Percentiles rank a stretch among this genome's conserved stretches.
Evolutionary conservation across 1,140 invertebrate genomes (phyloP).

Genomic region (Heliconius eleuchia): DNA sequence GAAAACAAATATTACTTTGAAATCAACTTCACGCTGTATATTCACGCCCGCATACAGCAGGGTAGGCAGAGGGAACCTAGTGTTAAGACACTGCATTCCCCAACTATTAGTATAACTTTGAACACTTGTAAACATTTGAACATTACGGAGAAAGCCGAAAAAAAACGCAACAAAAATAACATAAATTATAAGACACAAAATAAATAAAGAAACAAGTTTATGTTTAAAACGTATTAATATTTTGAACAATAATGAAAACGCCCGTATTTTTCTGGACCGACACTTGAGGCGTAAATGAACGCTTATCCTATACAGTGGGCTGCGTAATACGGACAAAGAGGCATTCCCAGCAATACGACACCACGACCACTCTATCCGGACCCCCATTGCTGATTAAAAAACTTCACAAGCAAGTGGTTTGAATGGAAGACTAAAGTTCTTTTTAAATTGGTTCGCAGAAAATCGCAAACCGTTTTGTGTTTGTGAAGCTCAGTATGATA

Average conservation of each 20-base stretch:
- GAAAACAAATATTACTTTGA: too few species aligned
- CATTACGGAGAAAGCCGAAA: too few species aligned
- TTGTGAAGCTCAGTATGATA: conserved; percentile 29
- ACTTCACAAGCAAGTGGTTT: conserved; percentile 18
- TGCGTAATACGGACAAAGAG: conserved; percentile 36
- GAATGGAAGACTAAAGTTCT: conserved; percentile 22
- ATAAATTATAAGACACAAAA: too few species aligned
- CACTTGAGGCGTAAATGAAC: conserved; percentile 37
- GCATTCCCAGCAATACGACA: conserved; percentile 23
- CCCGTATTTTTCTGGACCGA: conserved; percentile 27
- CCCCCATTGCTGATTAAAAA: conserved; percentile 32
- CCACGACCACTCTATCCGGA: conserved; percentile 20
- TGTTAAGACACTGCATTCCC: too few species aligned
- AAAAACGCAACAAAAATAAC: too few species aligned
- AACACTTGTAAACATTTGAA: too few species aligned
- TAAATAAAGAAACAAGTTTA: not conserved
- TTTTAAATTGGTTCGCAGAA: conserved; percentile 27
- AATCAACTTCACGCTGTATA: too few species aligned
- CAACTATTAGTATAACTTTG: too few species aligned
- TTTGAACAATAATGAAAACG: conserved; percentile 14
- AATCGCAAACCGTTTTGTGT: conserved; percentile 27
- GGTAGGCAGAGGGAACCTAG: too few species aligned
- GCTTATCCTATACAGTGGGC: conserved; percentile 37
- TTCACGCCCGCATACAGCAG: too few species aligned
- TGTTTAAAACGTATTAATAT: conserved; percentile 18